Base-by-base conservation (phyloP, 2,888 invertebrate genomes). In the Doris montereyensis region DNA sequence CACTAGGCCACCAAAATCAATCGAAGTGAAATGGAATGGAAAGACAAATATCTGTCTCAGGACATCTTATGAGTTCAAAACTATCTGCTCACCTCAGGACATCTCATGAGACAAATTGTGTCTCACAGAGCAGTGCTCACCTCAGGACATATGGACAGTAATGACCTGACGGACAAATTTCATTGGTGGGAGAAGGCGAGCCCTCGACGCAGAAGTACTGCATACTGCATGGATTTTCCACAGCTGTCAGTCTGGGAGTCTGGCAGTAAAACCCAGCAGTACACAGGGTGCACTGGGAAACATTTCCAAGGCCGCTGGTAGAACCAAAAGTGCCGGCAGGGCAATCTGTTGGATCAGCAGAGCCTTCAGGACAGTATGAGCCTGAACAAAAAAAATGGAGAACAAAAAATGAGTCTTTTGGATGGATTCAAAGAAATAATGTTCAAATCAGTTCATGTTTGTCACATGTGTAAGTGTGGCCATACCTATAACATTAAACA, bases 311-410 rank as follows among this genome's bases (percentile, higher is more conserved):
- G n/a, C 88, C 87, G 8, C 80, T 76, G 0, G 86, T 79, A 0
- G 87, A 85, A 2, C 90, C 89, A 76, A 85, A 90, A 1, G 89
- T 89, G 24, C 89, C 90, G 1, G 88, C 83, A 4, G 88, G 87
- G 77, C 90, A 90, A 8, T 84, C 82, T 1, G 84, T 79, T 10
- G 90, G 88, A 70, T 85, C 85, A 34, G 84, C 82, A 4, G 89
- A 90, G 3, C 89, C 89, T 74, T 86, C 85, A 1, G 83, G 83
- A 82, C 90, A 90, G 82, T 88, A 90, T 28, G 82, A 89, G 2
- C 90, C 89, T 89, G 81, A 10, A 10, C 17, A 41, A 41, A 17
- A 41, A 41, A 41, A 41, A 17, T 10, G 52, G 52, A 41, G 17
- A 41, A 41, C n/a, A n/a, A n/a, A n/a, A n/a, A n/a, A n/a, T n/a